Conservation (phyloP, 92 coral and sea anemone species). For the Diadumene lineata region DNA sequence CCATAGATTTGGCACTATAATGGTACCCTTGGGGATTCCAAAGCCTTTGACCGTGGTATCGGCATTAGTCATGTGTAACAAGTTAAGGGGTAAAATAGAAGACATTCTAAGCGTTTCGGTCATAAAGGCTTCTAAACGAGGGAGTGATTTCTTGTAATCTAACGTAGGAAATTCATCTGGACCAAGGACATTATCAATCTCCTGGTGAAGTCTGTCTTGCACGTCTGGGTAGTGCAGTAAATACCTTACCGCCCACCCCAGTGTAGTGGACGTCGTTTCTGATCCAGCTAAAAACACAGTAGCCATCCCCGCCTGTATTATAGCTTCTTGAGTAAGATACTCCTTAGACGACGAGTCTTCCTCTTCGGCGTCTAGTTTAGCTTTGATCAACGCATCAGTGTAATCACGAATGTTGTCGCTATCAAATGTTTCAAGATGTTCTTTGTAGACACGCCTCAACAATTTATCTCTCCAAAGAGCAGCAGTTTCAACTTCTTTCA, state of each 20-base stretch:
- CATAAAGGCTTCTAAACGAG: constrained; percentile 53
- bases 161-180: constrained; percentile 40
- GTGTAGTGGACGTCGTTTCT: constrained; percentile 52
- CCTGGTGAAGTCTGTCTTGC: constrained; percentile 47
- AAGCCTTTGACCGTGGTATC: constrained; percentile 43
- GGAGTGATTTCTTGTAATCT: constrained; percentile 38
- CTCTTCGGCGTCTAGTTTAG: constrained; percentile 45
- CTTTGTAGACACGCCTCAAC: constrained; percentile 20
- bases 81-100: constrained; percentile 13
- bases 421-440: constrained; percentile 34
- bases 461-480: constrained; percentile 28
- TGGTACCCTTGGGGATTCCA: constrained; percentile 54
- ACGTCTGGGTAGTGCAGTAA: constrained; percentile 42
- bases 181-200: constrained; percentile 48
- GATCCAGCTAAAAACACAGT: constrained; percentile 61
- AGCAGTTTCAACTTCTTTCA: constrained; percentile 4
- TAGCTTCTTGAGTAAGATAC: constrained; percentile 43
- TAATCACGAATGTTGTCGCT: constrained; percentile 40
- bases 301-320: constrained; percentile 42
- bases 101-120: constrained; percentile 45
- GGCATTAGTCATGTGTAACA: constrained; percentile 29
- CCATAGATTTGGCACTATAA: constrained; percentile 38
- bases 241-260: constrained; percentile 49
- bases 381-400: constrained; percentile 46
- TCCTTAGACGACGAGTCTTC: constrained; percentile 32